Evolutionary conservation across 2,888 invertebrate genomes (phyloP).

Genomic region (Pycnomerus fuliginosus): DNA sequence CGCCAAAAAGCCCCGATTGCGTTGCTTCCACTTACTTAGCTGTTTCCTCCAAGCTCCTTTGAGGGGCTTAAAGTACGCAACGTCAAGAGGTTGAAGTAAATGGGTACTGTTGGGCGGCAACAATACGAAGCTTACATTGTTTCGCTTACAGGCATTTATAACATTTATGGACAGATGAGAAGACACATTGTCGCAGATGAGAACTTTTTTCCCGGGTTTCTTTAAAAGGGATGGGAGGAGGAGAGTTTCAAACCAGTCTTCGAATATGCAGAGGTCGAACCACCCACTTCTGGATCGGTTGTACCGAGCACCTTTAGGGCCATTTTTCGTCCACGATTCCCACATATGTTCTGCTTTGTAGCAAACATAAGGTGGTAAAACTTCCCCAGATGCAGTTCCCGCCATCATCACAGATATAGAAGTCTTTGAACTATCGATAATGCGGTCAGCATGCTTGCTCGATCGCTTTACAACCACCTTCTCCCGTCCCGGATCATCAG

Average conservation of each 20-base stretch:
- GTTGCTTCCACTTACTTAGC: neutral
- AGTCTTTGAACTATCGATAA: neutral
- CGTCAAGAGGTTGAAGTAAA: neutral
- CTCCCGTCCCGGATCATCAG: conserved; percentile 37
- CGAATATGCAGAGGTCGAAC: neutral
- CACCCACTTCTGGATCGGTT: neutral
- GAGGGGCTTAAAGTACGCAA: neutral
- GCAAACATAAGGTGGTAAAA: neutral
- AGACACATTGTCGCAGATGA: neutral
- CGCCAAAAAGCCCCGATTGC: neutral
- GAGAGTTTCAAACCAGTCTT: neutral
- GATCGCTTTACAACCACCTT: conserved; percentile 26
- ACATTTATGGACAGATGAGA: neutral
- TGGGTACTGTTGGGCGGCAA: neutral
- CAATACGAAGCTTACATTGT: neutral
- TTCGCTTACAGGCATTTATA: neutral
- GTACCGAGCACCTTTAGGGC: neutral
- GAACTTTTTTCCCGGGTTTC: neutral
- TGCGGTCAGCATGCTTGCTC: neutral
- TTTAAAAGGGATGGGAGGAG: neutral
- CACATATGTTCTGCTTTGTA: conserved; percentile 27
- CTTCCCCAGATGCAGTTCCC: neutral
- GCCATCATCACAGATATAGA: neutral
- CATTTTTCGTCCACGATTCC: conserved; percentile 20
- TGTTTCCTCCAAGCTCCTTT: neutral